Evolutionary conservation across 2,888 invertebrate genomes (phyloP), one percentile per base, ranked within the genome.

Genomic region (Chrysina gloriosa): DNA sequence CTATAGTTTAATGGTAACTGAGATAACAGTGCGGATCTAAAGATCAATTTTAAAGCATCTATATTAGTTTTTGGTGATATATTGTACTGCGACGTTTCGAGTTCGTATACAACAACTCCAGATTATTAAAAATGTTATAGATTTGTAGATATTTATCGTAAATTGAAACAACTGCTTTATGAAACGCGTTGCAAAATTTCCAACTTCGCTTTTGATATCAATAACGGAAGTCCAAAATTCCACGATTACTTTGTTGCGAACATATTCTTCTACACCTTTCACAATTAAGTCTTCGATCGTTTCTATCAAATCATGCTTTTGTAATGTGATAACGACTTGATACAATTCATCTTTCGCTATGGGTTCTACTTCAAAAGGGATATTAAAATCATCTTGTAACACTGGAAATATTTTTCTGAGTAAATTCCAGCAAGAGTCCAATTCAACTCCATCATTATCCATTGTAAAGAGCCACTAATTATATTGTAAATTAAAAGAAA

Each of bases 1-100:
- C 90, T 89, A 75, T 92, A 90, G 75, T 90, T 86, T 5, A 90
- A 80, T 19, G 92, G 92, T 16, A 93, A 80, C 75, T 92, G 92
- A 4, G 92, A 89, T 9, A 93, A 80, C 50, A 94, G 78, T 6
- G 89, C 86, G 9, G 90, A 87, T 77, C 89, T 84, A 6, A 92
- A 83, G 21, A 90, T 84, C 71, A 90, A 86, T 77, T 90, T 90
- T 70, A 92, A 88, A 21, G 88, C 86, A 47, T 84, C 81, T 45
- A 87, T 77, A 9, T 88, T 81, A 79, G n/a, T n/a, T 86, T 85
- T 65, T 80, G 83, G 75, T 88, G 86, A 76, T 86, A 88, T 50
- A 88, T 82, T 2, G 83, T 82, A 70, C 84, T 85, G 39, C 79
- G 81, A 67, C 85, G 83, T 68, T 81, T 80, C 70, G 85, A 84